Base-by-base conservation (phyloP, 2,888 invertebrate genomes). In the Lithodes maja region DNA sequence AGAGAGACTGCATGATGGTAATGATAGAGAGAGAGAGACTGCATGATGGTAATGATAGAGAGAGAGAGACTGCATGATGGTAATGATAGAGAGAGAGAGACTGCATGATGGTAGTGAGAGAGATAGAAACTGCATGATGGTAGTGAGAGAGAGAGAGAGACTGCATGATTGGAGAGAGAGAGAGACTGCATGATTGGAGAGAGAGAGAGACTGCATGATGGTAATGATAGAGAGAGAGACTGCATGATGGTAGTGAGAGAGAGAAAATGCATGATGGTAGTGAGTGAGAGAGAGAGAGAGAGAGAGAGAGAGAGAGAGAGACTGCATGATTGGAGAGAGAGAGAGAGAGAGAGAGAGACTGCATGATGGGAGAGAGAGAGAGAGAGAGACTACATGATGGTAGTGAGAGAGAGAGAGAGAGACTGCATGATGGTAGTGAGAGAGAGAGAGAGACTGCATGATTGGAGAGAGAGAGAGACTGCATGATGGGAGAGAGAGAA, bases 181-280 rank as follows among this genome's bases (percentile, higher is more conserved):
- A 80, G 61, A 7, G 80, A 80, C 12, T 2, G 33, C n/a, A 49
- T 17, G 80, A 5, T n/a, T 33, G 33, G n/a, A 33, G 80, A 52
- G 33, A 33, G 33, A 12, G 80, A 5, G n/a, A 80, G 49, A 33
- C 7, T n/a, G 33, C 17, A 33, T 75, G 1, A 55, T n/a, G 12
- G 80, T 5, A 2, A 17, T 17, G 75, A 3, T 3, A 33, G 49
- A 33, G 75, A 49, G 75, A 3, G 75, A 49, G 55, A 55, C 9
- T 75, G 75, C 49, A 75, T 75, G 75, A 49, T n/a, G n/a, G n/a
- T n/a, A n/a, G n/a, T n/a, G n/a, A n/a, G 75, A 33, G 17, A 75
- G 49, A 2, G 75, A 2, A 2, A 33, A 75, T 33, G 49, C 33
- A 2, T 17, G 2, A 49, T 75, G 33, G 75, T 9, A 9, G 75